Evolutionary conservation across 2,113 vertebrate species (phyloP), one percentile per base, ranked within the genome.

Genomic region (Sturnira hondurensis): DNA sequence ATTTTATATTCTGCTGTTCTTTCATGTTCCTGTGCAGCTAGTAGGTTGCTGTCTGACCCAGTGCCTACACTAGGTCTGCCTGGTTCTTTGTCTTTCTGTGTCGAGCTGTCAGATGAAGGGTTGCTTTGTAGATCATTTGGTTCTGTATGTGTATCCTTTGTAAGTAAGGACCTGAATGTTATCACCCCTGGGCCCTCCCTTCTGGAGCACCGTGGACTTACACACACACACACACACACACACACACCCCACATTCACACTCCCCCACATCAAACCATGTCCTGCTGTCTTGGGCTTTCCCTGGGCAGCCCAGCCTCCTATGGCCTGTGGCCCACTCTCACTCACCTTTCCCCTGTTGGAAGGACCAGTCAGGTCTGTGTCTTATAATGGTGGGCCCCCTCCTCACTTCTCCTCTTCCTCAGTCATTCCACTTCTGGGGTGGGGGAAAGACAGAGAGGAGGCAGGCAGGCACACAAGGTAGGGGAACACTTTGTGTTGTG

Each of bases 151-250:
- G 56, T 71, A 93, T 36, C 88, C 95, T 94, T 89, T 95, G 95
- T 95, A 33, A 89, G 65, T 43, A n/a, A 70, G 91, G 89, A 74
- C 88, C 71, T 96, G 96, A 98, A 97, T 97, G 96, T 97, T 97
- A 97, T 97, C 97, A 77, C 50, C 12, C 24, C 52, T 19, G 41
- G 80, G 81, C 83, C 76, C 97, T 97, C 96, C 97, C 95, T 96
- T 74, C 50, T 58, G 96, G 77, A 86, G 92, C 71, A 80, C 43
- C 28, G 61, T 63, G 81, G 20, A 92, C 90, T 96, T 96, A 31
- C 68, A 96, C 54, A 78, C 58, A 31, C 71, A 70, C 78, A 76
- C 54, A 56, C 76, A 61, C 38, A 86, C 95, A 38, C 73, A 96
- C 54, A 73, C 58, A 14, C 2, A n/a, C n/a, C n/a, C 16, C 86